Conservation (phyloP, 1,140 invertebrate genomes). For the Dryas iulia region DNA sequence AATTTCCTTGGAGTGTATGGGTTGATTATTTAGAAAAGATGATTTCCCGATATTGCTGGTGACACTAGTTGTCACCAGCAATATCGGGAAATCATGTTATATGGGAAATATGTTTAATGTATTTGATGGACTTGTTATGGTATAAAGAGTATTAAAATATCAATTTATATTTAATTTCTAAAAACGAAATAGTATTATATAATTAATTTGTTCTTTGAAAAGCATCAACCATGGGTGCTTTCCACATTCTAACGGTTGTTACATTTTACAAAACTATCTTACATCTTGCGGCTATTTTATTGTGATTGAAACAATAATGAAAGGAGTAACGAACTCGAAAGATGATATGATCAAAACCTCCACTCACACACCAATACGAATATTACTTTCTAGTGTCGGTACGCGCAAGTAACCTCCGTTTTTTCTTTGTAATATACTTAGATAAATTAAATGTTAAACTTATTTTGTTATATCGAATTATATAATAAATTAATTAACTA, state of each 20-base stretch:
- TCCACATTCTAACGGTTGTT: background rate
- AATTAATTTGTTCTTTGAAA: background rate
- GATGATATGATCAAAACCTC: slow-evolving; percentile 62
- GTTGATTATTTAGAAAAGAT: too few species aligned
- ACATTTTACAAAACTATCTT: slow-evolving; percentile 1
- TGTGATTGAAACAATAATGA: slow-evolving; percentile 47
- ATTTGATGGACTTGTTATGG: too few species aligned
- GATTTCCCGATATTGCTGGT: too few species aligned
- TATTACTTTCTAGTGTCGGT: slow-evolving; percentile 61
- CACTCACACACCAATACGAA: slow-evolving; percentile 52
- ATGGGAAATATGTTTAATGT: too few species aligned
- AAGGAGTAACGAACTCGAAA: slow-evolving; percentile 50
- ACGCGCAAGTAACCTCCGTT: slow-evolving; percentile 40
- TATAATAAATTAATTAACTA: background rate
- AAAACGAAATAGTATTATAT: background rate
- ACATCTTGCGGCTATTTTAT: slow-evolving; percentile 29
- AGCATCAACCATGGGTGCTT: background rate
- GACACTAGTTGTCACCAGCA: too few species aligned
- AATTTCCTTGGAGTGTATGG: too few species aligned
- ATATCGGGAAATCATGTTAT: too few species aligned
- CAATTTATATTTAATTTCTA: too few species aligned
- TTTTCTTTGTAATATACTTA: background rate
- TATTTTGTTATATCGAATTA: background rate
- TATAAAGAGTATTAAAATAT: too few species aligned
- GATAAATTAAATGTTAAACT: background rate